These are phyloP conservation scores for Rallus crepitans DNA, from an alignment of 2,797 vertebrate species.

Conservation along the genomic window DNA sequence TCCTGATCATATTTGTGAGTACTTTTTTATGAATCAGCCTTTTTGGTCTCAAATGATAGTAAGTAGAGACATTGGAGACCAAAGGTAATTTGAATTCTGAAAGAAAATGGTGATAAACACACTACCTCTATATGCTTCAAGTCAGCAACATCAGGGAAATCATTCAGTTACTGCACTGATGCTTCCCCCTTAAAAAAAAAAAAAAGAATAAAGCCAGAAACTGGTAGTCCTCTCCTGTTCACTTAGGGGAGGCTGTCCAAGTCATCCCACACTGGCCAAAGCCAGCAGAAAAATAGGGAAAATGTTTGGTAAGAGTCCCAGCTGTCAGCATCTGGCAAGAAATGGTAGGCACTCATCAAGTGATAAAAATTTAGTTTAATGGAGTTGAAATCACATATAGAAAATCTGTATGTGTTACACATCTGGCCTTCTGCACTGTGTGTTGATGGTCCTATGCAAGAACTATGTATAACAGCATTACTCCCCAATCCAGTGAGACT, in stretches of 20 bases:
- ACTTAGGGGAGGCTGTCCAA: not conserved
- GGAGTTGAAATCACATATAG: not conserved
- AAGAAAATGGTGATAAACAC: not conserved
- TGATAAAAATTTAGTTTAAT: not conserved
- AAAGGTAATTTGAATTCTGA: slow-evolving; percentile 33
- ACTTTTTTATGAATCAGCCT: not conserved
- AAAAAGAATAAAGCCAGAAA: not conserved
- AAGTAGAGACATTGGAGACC: not conserved
- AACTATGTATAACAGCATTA: not conserved
- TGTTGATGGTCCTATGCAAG: not conserved
- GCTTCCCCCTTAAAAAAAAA: not conserved
- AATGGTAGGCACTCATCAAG: not conserved
- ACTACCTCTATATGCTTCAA: not conserved
- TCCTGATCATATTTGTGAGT: not conserved
- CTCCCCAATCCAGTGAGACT: not conserved
- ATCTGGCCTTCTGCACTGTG: not conserved
- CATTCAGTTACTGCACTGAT: not conserved
- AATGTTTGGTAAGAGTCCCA: not conserved
- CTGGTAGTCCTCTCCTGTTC: not conserved
- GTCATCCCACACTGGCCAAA: not conserved
- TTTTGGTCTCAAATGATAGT: not conserved
- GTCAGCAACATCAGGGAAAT: not conserved
- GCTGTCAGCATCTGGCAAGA: not conserved
- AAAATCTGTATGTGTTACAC: not conserved
- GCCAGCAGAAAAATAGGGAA: not conserved